Evolutionary conservation across 1,140 invertebrate genomes (phyloP), one percentile per base, ranked within the genome.

Genomic region (Drosophila erecta): DNA sequence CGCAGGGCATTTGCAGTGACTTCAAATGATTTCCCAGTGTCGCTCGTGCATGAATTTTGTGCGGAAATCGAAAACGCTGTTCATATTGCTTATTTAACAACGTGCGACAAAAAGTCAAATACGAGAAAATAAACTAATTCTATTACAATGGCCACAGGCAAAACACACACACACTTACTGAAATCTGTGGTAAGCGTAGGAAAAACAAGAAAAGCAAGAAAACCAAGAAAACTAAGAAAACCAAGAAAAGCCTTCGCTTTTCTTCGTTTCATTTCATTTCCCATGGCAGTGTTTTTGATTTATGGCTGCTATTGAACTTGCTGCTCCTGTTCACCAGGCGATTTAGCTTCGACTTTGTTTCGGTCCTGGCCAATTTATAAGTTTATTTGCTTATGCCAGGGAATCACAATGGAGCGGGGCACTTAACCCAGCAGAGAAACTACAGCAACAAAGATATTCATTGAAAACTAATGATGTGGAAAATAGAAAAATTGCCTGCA

Each of bases 401-500:
- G 30, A 30, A 8, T 30, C 30, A 30, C 30, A 30, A 30, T 10
- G 41, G 44, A 44, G 46, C 60, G 58, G 78, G 47, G 62, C 57
- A 73, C 75, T 85, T 85, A 85, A 74, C 81, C 81, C 81, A 64
- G 56, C 53, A 44, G 59, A 61, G 8, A 17, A 65, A 51, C 53
- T 51, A 44, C 43, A 66, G 22, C 65, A 78, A 56, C 51, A 66
- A 70, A 46, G 81, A 87, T 87, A 87, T 83, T 81, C 83, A 87
- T 86, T 86, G 79, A 83, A 83, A 87, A 89, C 84, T 87, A 87
- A 87, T 89, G 83, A 87, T 87, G 83, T 79, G 79, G 79, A 87
- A 87, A 87, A 89, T 87, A 87, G 79, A 87, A 87, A 87, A 79
- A 87, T 87, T 83, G 79, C 79, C 83, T 87, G 83, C 79, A 87